These are phyloP conservation scores for Coranthus polyacanthus DNA, from an alignment of 2,797 vertebrate genomes.

Conservation along the genomic window DNA sequence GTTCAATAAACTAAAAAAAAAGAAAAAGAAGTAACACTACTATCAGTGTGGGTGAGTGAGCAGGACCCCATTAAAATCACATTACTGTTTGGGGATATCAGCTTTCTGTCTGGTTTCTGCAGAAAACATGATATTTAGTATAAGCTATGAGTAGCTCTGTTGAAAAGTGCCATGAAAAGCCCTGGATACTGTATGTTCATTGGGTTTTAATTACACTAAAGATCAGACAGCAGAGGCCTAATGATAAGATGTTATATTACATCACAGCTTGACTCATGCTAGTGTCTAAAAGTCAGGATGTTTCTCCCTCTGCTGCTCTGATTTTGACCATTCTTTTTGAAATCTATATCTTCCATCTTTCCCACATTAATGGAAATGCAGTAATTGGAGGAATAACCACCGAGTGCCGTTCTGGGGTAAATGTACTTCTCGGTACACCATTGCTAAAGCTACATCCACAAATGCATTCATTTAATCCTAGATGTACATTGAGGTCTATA, in stretches of 20 bases:
- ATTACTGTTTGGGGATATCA: conserved; percentile 70
- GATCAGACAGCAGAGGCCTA: not conserved
- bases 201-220: conserved; percentile 6
- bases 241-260: no score
- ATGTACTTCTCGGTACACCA: not conserved
- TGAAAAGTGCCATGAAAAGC: conserved; percentile 59
- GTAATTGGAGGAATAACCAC: no score
- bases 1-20: not conserved
- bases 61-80: conserved; percentile 77
- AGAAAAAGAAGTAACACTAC: conserved; percentile 26
- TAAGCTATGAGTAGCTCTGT: conserved; percentile 45
- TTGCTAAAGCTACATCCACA: not conserved
- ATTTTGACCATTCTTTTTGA: no score
- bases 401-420: not conserved
- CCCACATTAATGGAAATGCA: no score
- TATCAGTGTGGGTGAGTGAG: conserved; percentile 49
- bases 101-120: conserved; percentile 72
- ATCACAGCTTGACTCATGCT: no score
- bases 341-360: no score
- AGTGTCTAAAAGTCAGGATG: no score
- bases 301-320: no score
- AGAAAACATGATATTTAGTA: conserved; percentile 58
- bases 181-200: not conserved
- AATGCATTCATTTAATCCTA: not conserved
- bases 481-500: not conserved